A percentile compares a stretch with the other conserved stretches of the same genome.
These are phyloP conservation scores for Trididemnum nubilum DNA, from an alignment of 23 tunicate species.

Conservation along the genomic window DNA sequence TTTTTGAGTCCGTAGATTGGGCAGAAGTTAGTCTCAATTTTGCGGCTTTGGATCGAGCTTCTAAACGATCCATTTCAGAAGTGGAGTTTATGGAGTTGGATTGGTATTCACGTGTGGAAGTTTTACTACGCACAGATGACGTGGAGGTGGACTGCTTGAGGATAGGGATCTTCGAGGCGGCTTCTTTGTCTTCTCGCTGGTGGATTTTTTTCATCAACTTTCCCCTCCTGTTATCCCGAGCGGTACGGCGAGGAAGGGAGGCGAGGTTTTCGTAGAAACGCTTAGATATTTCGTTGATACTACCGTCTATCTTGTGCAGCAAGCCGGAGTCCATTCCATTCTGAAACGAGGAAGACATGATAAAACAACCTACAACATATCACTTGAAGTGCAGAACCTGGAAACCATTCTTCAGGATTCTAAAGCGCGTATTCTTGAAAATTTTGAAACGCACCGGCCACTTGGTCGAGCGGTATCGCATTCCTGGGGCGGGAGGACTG, in stretches of 20 bases:
- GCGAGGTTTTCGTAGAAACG: constrained; percentile 13
- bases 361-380: too few species aligned
- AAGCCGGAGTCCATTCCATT: not conserved
- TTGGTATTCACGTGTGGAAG: not conserved
- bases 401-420: too few species aligned
- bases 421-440: too few species aligned
- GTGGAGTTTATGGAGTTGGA: not conserved
- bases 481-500: too few species aligned
- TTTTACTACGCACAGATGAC: not conserved
- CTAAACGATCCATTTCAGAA: constrained; percentile 25
- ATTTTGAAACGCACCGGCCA: too few species aligned
- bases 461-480: too few species aligned
- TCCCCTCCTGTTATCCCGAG: constrained; percentile 27
- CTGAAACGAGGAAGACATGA: not conserved
- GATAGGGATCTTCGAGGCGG: not conserved
- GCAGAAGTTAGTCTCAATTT: too few species aligned
- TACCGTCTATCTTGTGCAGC: not conserved
- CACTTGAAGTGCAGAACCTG: too few species aligned
- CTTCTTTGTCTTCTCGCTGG: not conserved
- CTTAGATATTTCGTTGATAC: not conserved
- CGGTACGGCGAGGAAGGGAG: constrained; percentile 5
- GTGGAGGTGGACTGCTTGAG: not conserved
- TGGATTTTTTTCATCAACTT: not conserved
- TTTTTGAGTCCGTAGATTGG: too few species aligned
- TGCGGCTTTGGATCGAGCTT: constrained; percentile 24